These are phyloP conservation scores for Serrognathus titanus DNA, from an alignment of 2,888 invertebrate genomes.

Conservation along the genomic window DNA sequence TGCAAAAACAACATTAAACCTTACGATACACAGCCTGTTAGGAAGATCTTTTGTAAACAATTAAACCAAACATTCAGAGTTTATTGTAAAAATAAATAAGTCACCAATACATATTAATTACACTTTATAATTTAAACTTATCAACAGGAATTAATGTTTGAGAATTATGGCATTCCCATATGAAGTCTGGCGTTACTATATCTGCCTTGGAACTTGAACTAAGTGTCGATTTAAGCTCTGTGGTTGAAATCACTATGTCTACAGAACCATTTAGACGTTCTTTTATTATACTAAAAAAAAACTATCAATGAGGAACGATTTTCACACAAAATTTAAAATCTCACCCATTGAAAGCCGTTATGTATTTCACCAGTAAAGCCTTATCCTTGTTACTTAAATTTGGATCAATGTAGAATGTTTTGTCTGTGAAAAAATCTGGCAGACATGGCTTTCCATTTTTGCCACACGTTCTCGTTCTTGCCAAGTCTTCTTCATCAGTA, in stretches of 20 bases:
- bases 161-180: slow-evolving; percentile 57
- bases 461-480: neutral
- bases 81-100: neutral
- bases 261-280: neutral
- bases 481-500: slow-evolving; percentile 42
- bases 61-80: too few species aligned
- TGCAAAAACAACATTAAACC: too few species aligned
- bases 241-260: slow-evolving; percentile 8
- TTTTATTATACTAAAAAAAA: slow-evolving; percentile 8
- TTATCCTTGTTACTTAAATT: slow-evolving; percentile 42
- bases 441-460: slow-evolving; percentile 30
- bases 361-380: slow-evolving; percentile 49
- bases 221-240: slow-evolving; percentile 2
- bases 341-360: slow-evolving; percentile 63
- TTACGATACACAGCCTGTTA: too few species aligned
- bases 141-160: slow-evolving; percentile 33
- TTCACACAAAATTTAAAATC: slow-evolving; percentile 19
- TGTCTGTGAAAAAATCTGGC: slow-evolving; percentile 51
- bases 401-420: slow-evolving; percentile 51
- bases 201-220: slow-evolving; percentile 16
- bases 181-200: slow-evolving; percentile 57
- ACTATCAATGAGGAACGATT: neutral
- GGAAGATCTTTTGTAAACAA: too few species aligned
- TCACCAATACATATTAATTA: too few species aligned
- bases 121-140: slow-evolving; percentile 9